Conservation (phyloP, 2,797 vertebrate species). For the Falco naumanni region DNA sequence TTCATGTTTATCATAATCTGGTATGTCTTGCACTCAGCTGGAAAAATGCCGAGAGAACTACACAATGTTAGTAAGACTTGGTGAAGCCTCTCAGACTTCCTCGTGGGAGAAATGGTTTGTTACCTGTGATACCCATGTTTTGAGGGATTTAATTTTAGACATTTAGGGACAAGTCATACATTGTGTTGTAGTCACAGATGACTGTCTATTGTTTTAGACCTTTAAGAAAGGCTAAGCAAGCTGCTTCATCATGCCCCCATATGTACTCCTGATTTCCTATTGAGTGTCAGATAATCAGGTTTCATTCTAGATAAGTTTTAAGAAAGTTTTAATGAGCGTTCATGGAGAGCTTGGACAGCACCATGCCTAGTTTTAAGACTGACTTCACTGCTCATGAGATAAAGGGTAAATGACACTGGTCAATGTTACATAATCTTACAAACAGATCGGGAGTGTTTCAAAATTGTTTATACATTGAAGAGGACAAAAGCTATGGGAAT, state of each 20-base stretch:
- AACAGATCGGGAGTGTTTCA: not conserved
- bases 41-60: not conserved
- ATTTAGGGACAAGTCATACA: not conserved
- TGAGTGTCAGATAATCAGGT: not conserved
- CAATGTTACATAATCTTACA: not conserved
- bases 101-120: not conserved
- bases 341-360: not conserved
- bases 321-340: not conserved
- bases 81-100: not conserved
- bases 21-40: not conserved
- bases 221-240: not conserved
- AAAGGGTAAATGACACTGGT: not conserved
- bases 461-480: not conserved
- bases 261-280: not conserved
- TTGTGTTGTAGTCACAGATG: not conserved
- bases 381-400: not conserved
- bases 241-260: not conserved
- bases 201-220: not conserved
- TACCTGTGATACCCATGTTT: not conserved
- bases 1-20: not conserved
- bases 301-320: not conserved
- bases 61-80: accelerated
- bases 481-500: not conserved
- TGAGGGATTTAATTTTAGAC: not conserved
- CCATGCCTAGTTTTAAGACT: not conserved